Evolutionary conservation across 2,888 invertebrate genomes (phyloP), one percentile per base, ranked within the genome.

Genomic region (Lissonota sp.): DNA sequence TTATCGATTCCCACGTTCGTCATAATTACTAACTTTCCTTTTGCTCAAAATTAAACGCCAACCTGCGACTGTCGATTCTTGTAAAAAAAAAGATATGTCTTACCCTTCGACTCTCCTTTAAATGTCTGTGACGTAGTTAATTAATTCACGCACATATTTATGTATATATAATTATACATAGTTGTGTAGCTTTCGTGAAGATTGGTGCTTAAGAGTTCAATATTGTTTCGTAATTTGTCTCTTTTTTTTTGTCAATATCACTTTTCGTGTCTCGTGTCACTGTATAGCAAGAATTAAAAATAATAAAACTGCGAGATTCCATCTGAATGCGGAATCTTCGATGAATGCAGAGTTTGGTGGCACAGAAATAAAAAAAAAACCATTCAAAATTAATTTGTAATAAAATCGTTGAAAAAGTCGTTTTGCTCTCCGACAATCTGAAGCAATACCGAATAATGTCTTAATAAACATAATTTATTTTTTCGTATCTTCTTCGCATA

Each of bases 141-240:
- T 66, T 14, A 55, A 46, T 67, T 63, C 42, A 57, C 46, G 26
- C 49, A 53, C 37, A 75, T 57, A 7, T 57, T 5, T 46, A 57
- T 62, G 40, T 8, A 55, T 60, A 76, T 40, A 57, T 42, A 14
- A 26, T 42, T 58, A 51, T 12, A 72, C 62, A 53, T n/a, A 71
- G 71, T 55, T 71, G 75, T 72, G 64, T 76, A 80, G 80, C 75
- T 80, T 76, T 72, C 62, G 71, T 79, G 74, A 70, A 69, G 64
- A 51, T 70, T 79, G 79, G 69, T 71, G 79, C 75, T 75, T 71
- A 55, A 57, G 67, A 55, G 66, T 66, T 39, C 60, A 49, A 66
- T 66, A 66, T 79, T 74, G 44, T 75, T 76, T 53, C 16, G 69
- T 69, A 67, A 62, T 42, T n/a, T 53, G 53, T 72, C 44, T 72